Conservation (phyloP, 1,140 invertebrate genomes). For the Ooceraea biroi region DNA sequence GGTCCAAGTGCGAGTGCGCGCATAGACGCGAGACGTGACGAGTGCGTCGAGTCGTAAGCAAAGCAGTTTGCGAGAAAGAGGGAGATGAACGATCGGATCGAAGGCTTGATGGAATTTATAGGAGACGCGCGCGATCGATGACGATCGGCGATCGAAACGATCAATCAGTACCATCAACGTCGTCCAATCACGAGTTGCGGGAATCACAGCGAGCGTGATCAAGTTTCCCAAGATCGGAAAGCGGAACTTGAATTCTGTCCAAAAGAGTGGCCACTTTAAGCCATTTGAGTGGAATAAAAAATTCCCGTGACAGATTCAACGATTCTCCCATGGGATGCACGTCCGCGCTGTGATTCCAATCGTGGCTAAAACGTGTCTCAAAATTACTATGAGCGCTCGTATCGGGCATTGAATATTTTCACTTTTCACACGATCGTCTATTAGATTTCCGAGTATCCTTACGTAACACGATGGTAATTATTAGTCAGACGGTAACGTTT, state of each 20-base stretch:
- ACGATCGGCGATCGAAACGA: constrained; percentile 25
- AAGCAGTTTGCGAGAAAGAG: constrained; percentile 61
- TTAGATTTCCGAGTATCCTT: not conserved
- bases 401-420: constrained; percentile 23
- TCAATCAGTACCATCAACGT: constrained; percentile 47
- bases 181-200: not conserved
- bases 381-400: not conserved
- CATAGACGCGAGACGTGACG: constrained; percentile 70
- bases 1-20: constrained; percentile 50
- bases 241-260: constrained; percentile 14
- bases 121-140: constrained; percentile 61
- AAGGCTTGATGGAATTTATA: constrained; percentile 67
- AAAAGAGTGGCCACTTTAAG: constrained; percentile 20
- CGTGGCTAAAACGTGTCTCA: not conserved
- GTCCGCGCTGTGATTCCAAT: not conserved
- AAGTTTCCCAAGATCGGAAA: constrained; percentile 31
- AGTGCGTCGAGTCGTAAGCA: constrained; percentile 71
- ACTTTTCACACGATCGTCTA: not conserved
- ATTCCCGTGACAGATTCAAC: not conserved
- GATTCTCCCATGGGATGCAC: not conserved
- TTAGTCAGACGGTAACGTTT: not conserved
- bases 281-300: not conserved
- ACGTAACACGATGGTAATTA: constrained; percentile 1
- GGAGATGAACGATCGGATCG: not conserved
- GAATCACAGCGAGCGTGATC: constrained; percentile 30